Conservation (phyloP, 2,113 vertebrate genomes). For the Sinocyclocheilus anophthalmus region DNA sequence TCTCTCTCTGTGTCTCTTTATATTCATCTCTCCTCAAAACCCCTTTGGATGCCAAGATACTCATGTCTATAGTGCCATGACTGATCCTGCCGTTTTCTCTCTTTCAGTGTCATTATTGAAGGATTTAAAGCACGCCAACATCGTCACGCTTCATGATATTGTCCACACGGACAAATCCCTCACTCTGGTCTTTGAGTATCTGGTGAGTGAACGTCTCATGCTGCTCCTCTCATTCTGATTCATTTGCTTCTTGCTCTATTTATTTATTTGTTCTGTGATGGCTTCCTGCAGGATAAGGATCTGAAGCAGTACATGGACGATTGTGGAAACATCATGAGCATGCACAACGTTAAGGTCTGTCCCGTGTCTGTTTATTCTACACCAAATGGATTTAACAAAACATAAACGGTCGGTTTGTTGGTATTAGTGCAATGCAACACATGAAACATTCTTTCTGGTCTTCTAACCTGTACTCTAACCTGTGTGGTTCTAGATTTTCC, state of each 20-base stretch:
- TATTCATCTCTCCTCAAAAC: background rate
- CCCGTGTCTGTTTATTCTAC: background rate
- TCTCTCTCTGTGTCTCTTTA: background rate
- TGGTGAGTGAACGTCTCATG: conserved; percentile 79
- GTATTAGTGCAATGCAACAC: background rate
- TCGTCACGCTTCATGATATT: conserved; percentile 97
- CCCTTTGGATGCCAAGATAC: background rate
- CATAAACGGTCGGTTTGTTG: background rate
- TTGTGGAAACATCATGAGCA: conserved; percentile 99
- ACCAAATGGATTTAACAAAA: background rate
- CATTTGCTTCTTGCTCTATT: background rate
- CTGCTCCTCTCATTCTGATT: background rate
- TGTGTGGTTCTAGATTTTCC: conserved; percentile 82
- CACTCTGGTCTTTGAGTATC: conserved; percentile 96
- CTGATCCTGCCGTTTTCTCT: conserved; percentile 57
- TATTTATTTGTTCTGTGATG: background rate
- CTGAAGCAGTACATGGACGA: conserved; percentile 99
- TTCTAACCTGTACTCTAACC: conserved; percentile 4
- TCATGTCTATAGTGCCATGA: background rate
- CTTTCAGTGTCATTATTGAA: conserved; percentile 93
- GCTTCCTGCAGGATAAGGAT: conserved; percentile 88
- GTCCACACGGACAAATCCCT: conserved; percentile 99
- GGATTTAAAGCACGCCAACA: conserved; percentile 99
- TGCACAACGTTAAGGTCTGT: conserved; percentile 97
- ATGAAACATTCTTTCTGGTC: background rate